Percentiles rank a stretch among this genome's conserved stretches.
phyloP scores from a whole-genome alignment of 2,888 invertebrate species.

The Cabera pusaria region DNA sequence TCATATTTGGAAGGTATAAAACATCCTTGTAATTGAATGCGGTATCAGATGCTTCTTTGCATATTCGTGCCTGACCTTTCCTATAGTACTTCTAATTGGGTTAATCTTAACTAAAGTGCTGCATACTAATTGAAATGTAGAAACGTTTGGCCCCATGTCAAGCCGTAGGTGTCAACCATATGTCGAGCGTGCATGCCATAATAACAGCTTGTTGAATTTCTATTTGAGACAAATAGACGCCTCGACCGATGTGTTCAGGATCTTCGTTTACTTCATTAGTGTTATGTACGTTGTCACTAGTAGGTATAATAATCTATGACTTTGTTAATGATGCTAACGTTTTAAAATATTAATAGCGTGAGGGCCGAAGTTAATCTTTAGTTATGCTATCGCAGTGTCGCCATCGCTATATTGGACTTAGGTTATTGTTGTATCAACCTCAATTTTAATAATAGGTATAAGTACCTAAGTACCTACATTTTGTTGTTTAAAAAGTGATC shows the following conservation, averaged over 20 bases:
- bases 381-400: too few species aligned
- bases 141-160: slow-evolving; percentile 35
- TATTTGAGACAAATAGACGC: slow-evolving; percentile 28
- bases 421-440: too few species aligned
- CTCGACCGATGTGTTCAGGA: slow-evolving; percentile 24
- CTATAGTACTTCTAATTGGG: slow-evolving; percentile 26
- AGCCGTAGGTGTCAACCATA: slow-evolving; percentile 31
- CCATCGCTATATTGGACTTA: too few species aligned
- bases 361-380: too few species aligned
- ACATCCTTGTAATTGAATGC: too few species aligned
- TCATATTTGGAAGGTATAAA: too few species aligned
- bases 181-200: slow-evolving; percentile 29
- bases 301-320: too few species aligned
- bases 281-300: not conserved
- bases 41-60: slow-evolving; percentile 13
- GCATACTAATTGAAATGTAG: slow-evolving; percentile 31
- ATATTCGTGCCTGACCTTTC: slow-evolving; percentile 27
- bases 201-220: slow-evolving; percentile 26
- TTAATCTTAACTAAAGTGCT: slow-evolving; percentile 30
- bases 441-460: too few species aligned
- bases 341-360: too few species aligned
- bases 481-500: too few species aligned
- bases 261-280: slow-evolving; percentile 6
- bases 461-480: too few species aligned
- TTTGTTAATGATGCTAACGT: too few species aligned